Evolutionary conservation across 2,888 invertebrate species (phyloP), one percentile per base, ranked within the genome.

Genomic region (Phaedon cochleariae): DNA sequence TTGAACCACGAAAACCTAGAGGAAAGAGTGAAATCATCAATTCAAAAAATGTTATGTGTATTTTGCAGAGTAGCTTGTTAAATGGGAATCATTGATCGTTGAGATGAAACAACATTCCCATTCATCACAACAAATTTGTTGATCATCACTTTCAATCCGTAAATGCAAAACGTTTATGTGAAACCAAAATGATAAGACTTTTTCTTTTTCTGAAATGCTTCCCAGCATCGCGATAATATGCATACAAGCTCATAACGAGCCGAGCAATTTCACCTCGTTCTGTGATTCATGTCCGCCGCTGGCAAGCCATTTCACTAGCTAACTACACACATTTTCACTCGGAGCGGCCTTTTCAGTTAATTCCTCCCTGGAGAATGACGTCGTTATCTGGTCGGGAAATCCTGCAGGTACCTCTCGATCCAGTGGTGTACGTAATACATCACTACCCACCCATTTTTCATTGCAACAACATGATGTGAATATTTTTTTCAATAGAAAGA

Each of bases 321-420:
- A 41, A 41, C 41, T 41, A 41, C 41, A 41, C 15, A 41, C 41
- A n/a, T 41, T 41, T 41, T 41, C 41, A 41, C 41, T 41, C 41
- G 41, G 15, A 41, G 41, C 41, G 41, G 41, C 41, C 15, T 41
- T 41, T 6, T 41, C 41, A 41, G 15, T 41, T 41, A 41, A 41
- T 41, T 41, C 41, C 41, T 41, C 41, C 41, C 41, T 41, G 41
- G 15, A 41, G 41, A 41, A 41, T 41, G 41, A 15, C 41, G 41
- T 41, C 41, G 41, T 41, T 41, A 41, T 41, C 41, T 41, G 41
- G 41, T 41, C 41, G 41, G 41, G 41, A 41, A 41, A 41, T 41
- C 15, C 41, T 41, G 41, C n/a, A 41, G 41, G 15, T 41, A 41
- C 41, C 12, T 41, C 15, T 12, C 41, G 15, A 41, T 41, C 41